phyloP scores from a whole-genome alignment of 1,140 invertebrate genomes.

The Hycleus cichorii region DNA sequence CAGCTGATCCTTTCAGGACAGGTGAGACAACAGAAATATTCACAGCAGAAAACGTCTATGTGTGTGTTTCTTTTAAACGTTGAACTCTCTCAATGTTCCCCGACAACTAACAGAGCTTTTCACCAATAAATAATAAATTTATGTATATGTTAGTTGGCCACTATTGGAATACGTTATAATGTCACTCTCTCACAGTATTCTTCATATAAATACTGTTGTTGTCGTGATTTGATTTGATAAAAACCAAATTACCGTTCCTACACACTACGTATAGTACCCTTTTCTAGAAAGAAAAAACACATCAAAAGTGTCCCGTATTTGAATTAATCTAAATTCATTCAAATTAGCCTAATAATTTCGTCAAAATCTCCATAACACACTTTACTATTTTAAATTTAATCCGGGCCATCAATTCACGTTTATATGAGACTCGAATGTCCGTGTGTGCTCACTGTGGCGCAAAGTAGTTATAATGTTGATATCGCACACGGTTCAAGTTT shows the following conservation, averaged over 20 bases:
- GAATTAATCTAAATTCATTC: no score
- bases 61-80: background rate
- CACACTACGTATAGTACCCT: background rate
- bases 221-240: constrained; percentile 7
- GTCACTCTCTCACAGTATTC: background rate
- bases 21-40: constrained; percentile 17
- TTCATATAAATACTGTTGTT: constrained; percentile 6
- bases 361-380: no score
- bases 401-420: no score
- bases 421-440: no score
- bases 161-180: constrained; percentile 5
- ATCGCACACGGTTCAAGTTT: no score
- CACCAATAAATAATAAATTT: background rate
- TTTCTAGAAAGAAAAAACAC: no score
- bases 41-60: constrained; percentile 2
- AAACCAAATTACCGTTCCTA: constrained; percentile 8
- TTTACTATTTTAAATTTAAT: no score
- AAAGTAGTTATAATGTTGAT: no score
- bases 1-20: constrained; percentile 24
- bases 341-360: no score
- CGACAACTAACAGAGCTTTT: no score
- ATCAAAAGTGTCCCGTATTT: no score
- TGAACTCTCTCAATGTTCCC: background rate
- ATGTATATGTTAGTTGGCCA: background rate
- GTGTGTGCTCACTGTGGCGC: no score